Base-by-base conservation (phyloP, 2,113 vertebrate species). In the Pavo muticus region DNA sequence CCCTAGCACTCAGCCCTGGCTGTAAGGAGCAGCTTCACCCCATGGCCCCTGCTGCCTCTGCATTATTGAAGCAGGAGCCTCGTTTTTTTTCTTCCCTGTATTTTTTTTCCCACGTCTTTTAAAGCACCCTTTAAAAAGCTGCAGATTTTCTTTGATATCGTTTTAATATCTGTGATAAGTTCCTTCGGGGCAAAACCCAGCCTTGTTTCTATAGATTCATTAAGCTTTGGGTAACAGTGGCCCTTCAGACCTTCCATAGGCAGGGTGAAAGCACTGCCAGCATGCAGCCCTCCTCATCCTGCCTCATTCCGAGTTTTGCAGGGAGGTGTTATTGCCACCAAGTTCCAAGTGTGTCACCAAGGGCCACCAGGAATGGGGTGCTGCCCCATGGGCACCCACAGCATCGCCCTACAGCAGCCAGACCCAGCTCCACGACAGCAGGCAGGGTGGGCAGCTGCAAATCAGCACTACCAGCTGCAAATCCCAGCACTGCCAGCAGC, bases 221-320 rank as follows among this genome's bases (percentile, higher is more conserved):
- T 56, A 17, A 86, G 60, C 1, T 1, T 0, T 18, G 20, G 47
- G 14, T 60, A 30, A 27, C 0, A 1, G 27, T 9, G n/a, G 11
- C 18, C 7, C 40, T 92, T 19, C 27, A 21, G 9, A 24, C 67
- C 56, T 30, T 40, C 64, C 30, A 25, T 1, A n/a, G 60, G 14
- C 13, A 25, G 47, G 52, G 30, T 17, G 16, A 35, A 39, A 6
- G 12, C 29, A 3, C 39, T 10, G 45, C 61, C 45, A 10, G 44
- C 68, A 47, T 1, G 2, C 30, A 18, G 78, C 37, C 20, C 17
- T 47, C 29, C 39, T 60, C 59, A 23, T n/a, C 44, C 37, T 9
- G 9, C 61, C 48, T 42, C 5, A 4, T 64, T 29, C 61, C 15
- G 6, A 27, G 24, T 11, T 40, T 29, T 17, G 17, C 25, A 40